A percentile compares a stretch with the other conserved stretches of the same genome.
These are phyloP conservation scores for Ammodytes marinus DNA, from an alignment of 2,113 vertebrate genomes.

Conservation along the genomic window DNA sequence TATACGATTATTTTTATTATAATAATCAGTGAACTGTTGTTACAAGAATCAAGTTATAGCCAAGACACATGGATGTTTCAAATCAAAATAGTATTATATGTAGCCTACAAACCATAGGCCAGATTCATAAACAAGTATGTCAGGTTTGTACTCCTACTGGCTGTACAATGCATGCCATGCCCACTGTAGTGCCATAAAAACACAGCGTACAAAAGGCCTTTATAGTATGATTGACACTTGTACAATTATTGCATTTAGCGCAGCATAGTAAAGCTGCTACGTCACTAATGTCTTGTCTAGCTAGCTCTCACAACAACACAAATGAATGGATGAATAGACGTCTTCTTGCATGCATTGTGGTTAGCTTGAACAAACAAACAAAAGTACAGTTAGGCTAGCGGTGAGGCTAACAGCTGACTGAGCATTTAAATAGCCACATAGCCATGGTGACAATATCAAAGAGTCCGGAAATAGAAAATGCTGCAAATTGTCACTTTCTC, in stretches of 20 bases:
- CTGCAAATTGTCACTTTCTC: background rate
- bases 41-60: too few species aligned
- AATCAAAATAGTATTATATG: too few species aligned
- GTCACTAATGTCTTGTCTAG: background rate
- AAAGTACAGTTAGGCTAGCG: constrained; percentile 36
- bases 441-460: background rate
- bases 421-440: background rate
- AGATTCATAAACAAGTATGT: background rate
- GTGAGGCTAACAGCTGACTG: constrained; percentile 59
- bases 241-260: background rate
- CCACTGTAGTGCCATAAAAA: background rate
- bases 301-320: too few species aligned
- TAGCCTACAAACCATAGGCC: too few species aligned
- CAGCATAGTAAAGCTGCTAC: background rate
- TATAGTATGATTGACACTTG: background rate
- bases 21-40: too few species aligned
- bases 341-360: background rate
- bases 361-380: constrained; percentile 1
- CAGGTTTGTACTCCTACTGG: background rate
- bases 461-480: background rate
- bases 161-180: background rate
- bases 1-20: too few species aligned
- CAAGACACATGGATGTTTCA: too few species aligned
- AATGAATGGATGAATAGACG: too few species aligned
- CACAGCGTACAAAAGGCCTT: background rate